phyloP scores from a whole-genome alignment of 1,140 invertebrate species.

The Rhysida immarginata region DNA sequence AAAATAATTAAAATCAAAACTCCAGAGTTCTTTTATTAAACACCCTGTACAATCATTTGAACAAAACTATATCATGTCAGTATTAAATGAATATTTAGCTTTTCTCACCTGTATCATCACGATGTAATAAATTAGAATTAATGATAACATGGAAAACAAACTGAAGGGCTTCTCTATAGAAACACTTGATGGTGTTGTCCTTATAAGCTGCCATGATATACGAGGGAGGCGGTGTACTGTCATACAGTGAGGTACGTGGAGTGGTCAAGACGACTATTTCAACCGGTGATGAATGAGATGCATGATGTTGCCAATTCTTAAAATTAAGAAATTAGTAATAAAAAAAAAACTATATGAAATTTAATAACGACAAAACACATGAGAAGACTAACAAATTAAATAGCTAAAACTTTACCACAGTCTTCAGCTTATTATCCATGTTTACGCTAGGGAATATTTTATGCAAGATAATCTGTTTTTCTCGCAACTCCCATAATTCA shows the following conservation, averaged over 20 bases:
- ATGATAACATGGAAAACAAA: conserved; percentile 33
- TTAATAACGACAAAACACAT: not conserved
- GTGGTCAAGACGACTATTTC: conserved; percentile 35
- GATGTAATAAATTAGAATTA: conserved; percentile 16
- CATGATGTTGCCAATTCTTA: conserved; percentile 50
- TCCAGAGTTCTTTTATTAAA: too few relatives aligned
- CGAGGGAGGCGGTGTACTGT: conserved; percentile 41
- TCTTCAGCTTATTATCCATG: conserved; percentile 34
- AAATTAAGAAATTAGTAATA: not conserved
- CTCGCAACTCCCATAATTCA: conserved; percentile 72
- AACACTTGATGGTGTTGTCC: conserved; percentile 57
- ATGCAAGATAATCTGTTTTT: conserved; percentile 59
- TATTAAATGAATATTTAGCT: too few relatives aligned
- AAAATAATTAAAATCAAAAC: too few relatives aligned
- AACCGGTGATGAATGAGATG: conserved; percentile 38
- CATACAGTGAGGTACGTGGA: conserved; percentile 44
- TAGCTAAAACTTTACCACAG: conserved; percentile 38
- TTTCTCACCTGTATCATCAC: conserved; percentile 13
- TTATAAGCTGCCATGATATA: conserved; percentile 52
- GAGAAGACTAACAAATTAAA: not conserved
- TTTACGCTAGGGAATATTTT: conserved; percentile 50
- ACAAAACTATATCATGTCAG: too few relatives aligned
- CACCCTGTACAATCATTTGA: too few relatives aligned
- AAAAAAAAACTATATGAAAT: not conserved
- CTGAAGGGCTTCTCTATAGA: conserved; percentile 57